phyloP scores from a whole-genome alignment of 2,797 vertebrate species.

The Anas acuta region DNA sequence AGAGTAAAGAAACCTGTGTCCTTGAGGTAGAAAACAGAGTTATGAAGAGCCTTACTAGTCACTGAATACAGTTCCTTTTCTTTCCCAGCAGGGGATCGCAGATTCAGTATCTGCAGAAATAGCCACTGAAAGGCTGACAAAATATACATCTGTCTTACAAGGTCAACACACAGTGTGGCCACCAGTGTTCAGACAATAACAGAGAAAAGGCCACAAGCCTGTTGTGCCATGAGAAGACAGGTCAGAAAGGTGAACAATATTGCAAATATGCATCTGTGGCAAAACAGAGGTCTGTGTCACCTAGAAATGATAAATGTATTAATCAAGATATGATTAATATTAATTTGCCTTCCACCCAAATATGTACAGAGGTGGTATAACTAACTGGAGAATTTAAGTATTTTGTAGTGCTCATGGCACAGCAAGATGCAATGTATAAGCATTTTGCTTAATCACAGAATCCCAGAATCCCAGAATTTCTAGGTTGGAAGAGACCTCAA shows the following conservation, averaged over 20 bases:
- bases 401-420: background rate
- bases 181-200: background rate
- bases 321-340: background rate
- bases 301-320: background rate
- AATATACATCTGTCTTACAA: background rate
- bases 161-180: background rate
- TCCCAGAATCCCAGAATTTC: too few relatives aligned
- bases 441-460: background rate
- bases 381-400: background rate
- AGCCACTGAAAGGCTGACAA: background rate
- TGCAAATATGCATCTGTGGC: background rate
- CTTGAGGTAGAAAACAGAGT: background rate
- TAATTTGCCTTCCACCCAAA: background rate
- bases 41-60: background rate
- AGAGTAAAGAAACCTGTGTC: background rate
- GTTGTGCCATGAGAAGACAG: background rate
- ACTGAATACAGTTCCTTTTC: background rate
- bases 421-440: background rate
- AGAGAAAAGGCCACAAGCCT: background rate
- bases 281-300: background rate
- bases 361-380: background rate
- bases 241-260: background rate
- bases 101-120: background rate
- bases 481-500: too few relatives aligned
- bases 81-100: background rate